A percentile compares a stretch with the other conserved stretches of the same genome.
phyloP scores from a whole-genome alignment of 2,888 invertebrate species.

The Erebia epiphron region DNA sequence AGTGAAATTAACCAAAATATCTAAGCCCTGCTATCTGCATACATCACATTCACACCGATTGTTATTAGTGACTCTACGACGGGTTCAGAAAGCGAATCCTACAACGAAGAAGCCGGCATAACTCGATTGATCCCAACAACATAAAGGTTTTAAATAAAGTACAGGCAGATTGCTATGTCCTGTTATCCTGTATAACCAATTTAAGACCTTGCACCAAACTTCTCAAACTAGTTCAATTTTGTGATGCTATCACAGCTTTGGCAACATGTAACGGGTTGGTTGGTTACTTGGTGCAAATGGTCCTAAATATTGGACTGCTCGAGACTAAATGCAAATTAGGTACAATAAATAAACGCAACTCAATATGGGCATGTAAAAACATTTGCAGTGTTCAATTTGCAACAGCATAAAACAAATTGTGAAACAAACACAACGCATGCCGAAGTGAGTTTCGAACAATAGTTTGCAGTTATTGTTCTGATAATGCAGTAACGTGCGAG shows the following conservation, averaged over 20 bases:
- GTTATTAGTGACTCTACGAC: not conserved
- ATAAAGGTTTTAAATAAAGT: too few relatives aligned
- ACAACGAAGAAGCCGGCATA: too few relatives aligned
- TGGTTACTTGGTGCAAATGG: too few relatives aligned
- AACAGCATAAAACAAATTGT: constrained; percentile 37
- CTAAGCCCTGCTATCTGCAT: not conserved
- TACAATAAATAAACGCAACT: not conserved
- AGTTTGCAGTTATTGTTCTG: constrained; percentile 38
- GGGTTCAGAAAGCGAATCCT: too few relatives aligned
- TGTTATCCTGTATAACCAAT: too few relatives aligned
- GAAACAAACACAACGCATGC: constrained; percentile 36
- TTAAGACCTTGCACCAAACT: too few relatives aligned
- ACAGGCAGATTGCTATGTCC: too few relatives aligned
- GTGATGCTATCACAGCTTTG: too few relatives aligned
- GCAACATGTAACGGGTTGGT: too few relatives aligned
- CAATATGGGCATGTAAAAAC: constrained; percentile 12
- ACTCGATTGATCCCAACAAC: not conserved
- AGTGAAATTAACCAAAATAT: constrained; percentile 3
- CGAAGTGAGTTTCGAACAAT: constrained; percentile 36
- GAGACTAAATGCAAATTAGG: too few relatives aligned
- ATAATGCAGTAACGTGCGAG: constrained; percentile 27
- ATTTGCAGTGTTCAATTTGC: constrained; percentile 29
- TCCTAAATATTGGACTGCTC: too few relatives aligned
- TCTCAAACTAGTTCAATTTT: too few relatives aligned
- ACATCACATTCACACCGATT: not conserved